These are phyloP conservation scores for Neoarius graeffei DNA, from an alignment of 2,113 vertebrate genomes.

Conservation along the genomic window DNA sequence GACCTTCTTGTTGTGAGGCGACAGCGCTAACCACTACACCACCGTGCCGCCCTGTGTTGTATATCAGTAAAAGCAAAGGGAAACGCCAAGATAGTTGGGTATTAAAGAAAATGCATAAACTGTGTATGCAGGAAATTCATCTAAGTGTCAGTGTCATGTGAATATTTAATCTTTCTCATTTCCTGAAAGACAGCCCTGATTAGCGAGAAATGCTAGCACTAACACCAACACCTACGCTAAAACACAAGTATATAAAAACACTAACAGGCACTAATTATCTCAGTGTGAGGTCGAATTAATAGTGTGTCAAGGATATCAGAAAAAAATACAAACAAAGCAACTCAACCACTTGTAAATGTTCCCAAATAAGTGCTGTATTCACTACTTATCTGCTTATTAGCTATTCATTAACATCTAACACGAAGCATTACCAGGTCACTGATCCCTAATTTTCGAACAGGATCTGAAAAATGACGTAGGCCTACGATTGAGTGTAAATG, in stretches of 20 bases:
- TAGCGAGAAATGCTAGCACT: background rate
- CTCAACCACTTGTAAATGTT: background rate
- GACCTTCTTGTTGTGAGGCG: no score
- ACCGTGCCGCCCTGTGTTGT: no score
- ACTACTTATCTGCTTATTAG: background rate
- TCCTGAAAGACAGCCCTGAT: background rate
- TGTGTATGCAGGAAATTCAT: background rate
- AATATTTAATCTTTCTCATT: background rate
- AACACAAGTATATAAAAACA: background rate
- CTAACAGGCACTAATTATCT: background rate
- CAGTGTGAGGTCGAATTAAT: slow-evolving; percentile 19
- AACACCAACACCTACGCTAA: background rate
- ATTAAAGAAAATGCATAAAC: background rate
- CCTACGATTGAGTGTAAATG: background rate
- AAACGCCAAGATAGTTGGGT: background rate
- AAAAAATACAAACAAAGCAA: background rate
- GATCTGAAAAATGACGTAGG: background rate
- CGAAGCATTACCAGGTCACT: background rate
- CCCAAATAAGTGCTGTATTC: background rate
- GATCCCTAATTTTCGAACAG: background rate
- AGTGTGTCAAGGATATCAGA: background rate
- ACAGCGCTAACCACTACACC: no score
- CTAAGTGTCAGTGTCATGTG: background rate
- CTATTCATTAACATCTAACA: background rate
- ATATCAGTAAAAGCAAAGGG: background rate